Percentiles rank a stretch among this genome's conserved stretches.
These are phyloP conservation scores for Ictidomys tridecemlineatus DNA, from an alignment of 2,113 vertebrate genomes.

Conservation along the genomic window DNA sequence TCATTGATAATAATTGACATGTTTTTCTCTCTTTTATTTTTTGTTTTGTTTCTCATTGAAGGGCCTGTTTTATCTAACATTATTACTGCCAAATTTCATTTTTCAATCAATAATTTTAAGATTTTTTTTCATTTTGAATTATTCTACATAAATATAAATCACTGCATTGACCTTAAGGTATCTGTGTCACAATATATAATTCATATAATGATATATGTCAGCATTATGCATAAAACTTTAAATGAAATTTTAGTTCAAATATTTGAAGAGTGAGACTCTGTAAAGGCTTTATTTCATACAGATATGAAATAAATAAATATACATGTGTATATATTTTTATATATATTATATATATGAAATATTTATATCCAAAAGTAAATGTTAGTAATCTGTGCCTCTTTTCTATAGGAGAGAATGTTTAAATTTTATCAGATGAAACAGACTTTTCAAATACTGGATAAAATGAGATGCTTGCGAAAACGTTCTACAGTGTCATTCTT, in stretches of 20 bases:
- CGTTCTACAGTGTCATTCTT: constrained; percentile 96
- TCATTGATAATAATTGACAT: not conserved
- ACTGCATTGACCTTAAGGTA: not conserved
- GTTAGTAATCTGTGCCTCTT: constrained; percentile 75
- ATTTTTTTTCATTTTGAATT: not conserved
- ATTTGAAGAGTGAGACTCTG: not conserved
- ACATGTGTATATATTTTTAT: not conserved
- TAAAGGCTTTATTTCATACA: not conserved
- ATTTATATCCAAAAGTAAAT: not conserved
- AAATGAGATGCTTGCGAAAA: constrained; percentile 99
- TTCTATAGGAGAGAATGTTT: constrained; percentile 81
- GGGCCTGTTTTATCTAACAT: not conserved
- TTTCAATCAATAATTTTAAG: not conserved
- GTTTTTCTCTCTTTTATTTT: not conserved
- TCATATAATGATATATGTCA: not conserved
- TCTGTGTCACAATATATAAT: not conserved
- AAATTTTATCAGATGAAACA: constrained; percentile 89
- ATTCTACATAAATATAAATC: not conserved
- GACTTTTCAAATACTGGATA: constrained; percentile 94
- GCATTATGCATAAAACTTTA: not conserved
- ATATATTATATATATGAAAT: not conserved
- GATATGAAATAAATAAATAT: not conserved
- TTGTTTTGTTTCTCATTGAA: not conserved
- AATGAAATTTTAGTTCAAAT: not conserved
- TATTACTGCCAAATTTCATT: not conserved